phyloP scores from a whole-genome alignment of 2,797 vertebrate genomes.

The Stomatorhinus walkeri region DNA sequence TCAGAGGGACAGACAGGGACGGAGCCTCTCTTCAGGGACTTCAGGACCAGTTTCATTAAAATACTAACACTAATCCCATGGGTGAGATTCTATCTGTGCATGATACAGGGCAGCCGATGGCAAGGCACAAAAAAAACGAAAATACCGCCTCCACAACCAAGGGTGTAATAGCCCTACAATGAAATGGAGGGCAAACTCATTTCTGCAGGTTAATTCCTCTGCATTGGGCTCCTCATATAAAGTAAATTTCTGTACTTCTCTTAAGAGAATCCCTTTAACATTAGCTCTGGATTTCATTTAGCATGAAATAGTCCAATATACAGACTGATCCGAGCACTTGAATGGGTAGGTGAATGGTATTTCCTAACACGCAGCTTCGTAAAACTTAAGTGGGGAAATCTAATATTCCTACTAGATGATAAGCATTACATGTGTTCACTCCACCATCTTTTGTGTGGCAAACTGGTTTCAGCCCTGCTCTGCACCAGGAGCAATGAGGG shows the following conservation, averaged over 20 bases:
- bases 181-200: conserved; percentile 38
- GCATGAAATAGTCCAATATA: neutral
- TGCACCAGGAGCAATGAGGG: neutral
- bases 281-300: neutral
- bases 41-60: conserved; percentile 29
- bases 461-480: neutral
- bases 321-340: neutral
- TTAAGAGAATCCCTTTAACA: neutral
- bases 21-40: neutral
- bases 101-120: neutral
- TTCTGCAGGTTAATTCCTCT: conserved; percentile 51
- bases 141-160: neutral
- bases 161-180: conserved; percentile 45
- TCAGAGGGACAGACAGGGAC: neutral
- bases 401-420: neutral
- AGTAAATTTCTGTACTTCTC: conserved; percentile 22
- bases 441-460: neutral
- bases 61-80: conserved; percentile 31
- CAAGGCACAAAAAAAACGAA: neutral
- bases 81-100: conserved; percentile 11
- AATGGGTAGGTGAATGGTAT: neutral
- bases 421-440: neutral
- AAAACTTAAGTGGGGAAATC: neutral
- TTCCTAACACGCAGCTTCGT: neutral
- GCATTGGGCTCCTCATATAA: conserved; percentile 32